phyloP scores from a whole-genome alignment of 2,888 invertebrate species.

The Siphlonurus alternatus region DNA sequence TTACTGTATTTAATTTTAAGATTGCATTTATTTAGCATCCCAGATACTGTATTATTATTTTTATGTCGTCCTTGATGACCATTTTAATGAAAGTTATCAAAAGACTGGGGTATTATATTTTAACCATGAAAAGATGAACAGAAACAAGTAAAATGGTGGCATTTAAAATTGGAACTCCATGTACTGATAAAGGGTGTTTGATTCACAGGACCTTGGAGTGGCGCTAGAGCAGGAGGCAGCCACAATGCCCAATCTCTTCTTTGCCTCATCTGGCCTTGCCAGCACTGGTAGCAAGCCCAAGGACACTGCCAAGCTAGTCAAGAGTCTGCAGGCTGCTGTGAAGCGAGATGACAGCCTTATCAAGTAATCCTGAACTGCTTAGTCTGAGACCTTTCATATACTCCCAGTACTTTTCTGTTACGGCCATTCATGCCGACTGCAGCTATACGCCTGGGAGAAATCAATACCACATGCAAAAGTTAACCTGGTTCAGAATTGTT shows the following conservation, averaged over 20 bases:
- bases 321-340: slow-evolving; percentile 53
- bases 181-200: too few species aligned
- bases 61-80: neutral
- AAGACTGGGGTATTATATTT: too few species aligned
- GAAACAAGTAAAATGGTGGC: neutral
- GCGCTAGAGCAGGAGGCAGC: slow-evolving; percentile 47
- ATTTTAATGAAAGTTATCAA: neutral
- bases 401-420: neutral
- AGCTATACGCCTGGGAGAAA: neutral
- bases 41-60: neutral
- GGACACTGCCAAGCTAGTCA: slow-evolving; percentile 48
- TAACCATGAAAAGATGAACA: neutral
- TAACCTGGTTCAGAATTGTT: too few species aligned
- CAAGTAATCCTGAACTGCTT: slow-evolving; percentile 43
- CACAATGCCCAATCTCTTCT: slow-evolving; percentile 51
- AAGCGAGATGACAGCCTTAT: slow-evolving; percentile 70
- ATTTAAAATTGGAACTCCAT: neutral
- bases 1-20: too few species aligned
- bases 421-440: neutral
- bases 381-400: neutral
- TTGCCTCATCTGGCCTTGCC: slow-evolving; percentile 51
- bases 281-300: slow-evolving; percentile 43
- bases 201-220: slow-evolving; percentile 27
- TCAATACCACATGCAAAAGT: too few species aligned
- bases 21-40: too few species aligned